Percentiles rank a stretch among this genome's conserved stretches.
These are phyloP conservation scores for Harpalus rubripes DNA, from an alignment of 2,888 invertebrate species.

Conservation along the genomic window DNA sequence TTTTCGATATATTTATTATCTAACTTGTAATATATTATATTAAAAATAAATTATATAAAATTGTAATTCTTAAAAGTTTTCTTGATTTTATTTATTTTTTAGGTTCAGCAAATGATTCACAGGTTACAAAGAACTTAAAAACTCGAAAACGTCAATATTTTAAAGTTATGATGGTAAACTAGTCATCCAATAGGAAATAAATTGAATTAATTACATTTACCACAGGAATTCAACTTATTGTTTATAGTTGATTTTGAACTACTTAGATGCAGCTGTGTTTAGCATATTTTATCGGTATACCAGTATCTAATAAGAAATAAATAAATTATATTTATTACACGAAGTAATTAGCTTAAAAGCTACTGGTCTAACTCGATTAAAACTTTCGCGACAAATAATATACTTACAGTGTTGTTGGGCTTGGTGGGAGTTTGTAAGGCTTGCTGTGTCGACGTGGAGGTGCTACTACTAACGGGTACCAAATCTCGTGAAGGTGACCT, in stretches of 20 bases:
- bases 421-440: constrained; percentile 32
- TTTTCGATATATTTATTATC: too few species aligned
- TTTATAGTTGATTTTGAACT: not conserved
- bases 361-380: constrained; percentile 20
- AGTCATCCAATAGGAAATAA: too few species aligned
- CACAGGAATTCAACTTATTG: not conserved
- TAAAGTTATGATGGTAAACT: too few species aligned
- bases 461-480: constrained; percentile 34
- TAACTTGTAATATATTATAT: too few species aligned
- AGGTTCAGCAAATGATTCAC: too few species aligned
- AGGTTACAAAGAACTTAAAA: too few species aligned
- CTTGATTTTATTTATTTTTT: too few species aligned
- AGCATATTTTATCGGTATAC: not conserved
- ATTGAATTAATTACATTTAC: not conserved
- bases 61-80: too few species aligned
- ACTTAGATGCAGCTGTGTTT: not conserved
- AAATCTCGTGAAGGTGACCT: constrained; percentile 4
- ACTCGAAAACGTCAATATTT: too few species aligned
- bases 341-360: constrained; percentile 20
- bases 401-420: constrained; percentile 71
- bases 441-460: constrained; percentile 1
- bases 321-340: constrained; percentile 1
- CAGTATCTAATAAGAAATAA: not conserved
- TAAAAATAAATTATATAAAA: too few species aligned
- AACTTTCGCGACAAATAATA: constrained; percentile 24